Evolutionary conservation across 2,888 invertebrate species (phyloP), one percentile per base, ranked within the genome.

Genomic region (Leucophenga montana): DNA sequence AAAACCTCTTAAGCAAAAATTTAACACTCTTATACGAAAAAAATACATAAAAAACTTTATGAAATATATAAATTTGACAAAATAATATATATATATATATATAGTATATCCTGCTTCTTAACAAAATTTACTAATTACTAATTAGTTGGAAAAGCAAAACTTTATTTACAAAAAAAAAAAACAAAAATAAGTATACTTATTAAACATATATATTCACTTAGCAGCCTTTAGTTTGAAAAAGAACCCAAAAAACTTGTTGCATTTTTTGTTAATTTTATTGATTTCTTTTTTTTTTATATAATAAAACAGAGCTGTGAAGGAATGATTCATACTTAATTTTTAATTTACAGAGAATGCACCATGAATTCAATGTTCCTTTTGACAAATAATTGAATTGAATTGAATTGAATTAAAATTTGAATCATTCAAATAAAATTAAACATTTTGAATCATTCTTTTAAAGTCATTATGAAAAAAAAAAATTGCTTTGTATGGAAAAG

Each of bases 1-100:
- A 78, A 84, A 78, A 76, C 76, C 80, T 81, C 80, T 74, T 71
- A 68, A 73, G 74, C 70, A 70, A 77, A 72, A 59, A 11, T 56
- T 56, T 20, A 56, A 11, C 59, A 33, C 33, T 22, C 20, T 56
- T 59, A 27, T 27, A 27, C 2, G 27, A 59, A 33, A n/a, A 50
- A 50, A 50, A 50, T 27, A 27, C 4, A 27, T 27, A 50, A 50
- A 50, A 50, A 50, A 50, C n/a, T n/a, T n/a, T n/a, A n/a, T n/a
- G n/a, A n/a, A n/a, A n/a, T n/a, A n/a, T n/a, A n/a, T n/a, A n/a
- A n/a, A n/a, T n/a, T n/a, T n/a, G n/a, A n/a, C n/a, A 50, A 50
- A 50, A 18, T 50, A 46, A 4, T 2, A 3, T 6, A 46, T 3
- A 27, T 27, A 27, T 3, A 39, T n/a, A n/a, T n/a, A 11, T 39